These are phyloP conservation scores for Eulemur macaco DNA, from an alignment of 2,113 vertebrate species.

Conservation along the genomic window DNA sequence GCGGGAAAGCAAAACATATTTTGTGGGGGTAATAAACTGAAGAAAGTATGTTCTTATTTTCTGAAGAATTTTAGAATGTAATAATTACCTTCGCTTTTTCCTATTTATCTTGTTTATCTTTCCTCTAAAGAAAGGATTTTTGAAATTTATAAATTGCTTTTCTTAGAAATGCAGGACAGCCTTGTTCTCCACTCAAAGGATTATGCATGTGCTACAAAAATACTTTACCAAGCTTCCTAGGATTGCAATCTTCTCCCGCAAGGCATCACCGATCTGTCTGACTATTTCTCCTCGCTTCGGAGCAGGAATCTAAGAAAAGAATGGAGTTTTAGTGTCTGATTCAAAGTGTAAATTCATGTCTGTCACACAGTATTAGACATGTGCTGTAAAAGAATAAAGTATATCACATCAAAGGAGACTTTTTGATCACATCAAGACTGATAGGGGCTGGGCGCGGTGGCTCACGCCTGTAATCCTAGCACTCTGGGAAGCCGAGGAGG, in stretches of 20 bases:
- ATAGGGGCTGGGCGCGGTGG: not conserved
- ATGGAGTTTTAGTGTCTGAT: not conserved
- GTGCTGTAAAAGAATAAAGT: not conserved
- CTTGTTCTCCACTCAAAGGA: not conserved
- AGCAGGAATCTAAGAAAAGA: conserved; percentile 90
- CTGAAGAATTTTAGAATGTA: not conserved
- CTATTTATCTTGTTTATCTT: not conserved
- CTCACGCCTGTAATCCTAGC: too few relatives aligned
- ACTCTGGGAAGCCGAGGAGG: too few relatives aligned
- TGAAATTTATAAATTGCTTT: not conserved
- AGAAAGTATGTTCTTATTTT: not conserved
- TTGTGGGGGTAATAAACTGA: not conserved
- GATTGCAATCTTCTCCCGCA: conserved; percentile 94
- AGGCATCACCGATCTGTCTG: conserved; percentile 95
- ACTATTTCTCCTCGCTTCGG: conserved; percentile 98
- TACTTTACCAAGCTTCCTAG: conserved; percentile 92
- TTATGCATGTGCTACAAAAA: not conserved
- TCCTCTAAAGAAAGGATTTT: conserved; percentile 1
- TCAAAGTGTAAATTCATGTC: not conserved
- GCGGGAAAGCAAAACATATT: not conserved
- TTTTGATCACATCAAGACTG: not conserved
- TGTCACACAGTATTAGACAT: not conserved
- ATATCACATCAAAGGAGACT: not conserved
- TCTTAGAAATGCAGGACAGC: not conserved
- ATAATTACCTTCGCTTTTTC: not conserved